These are phyloP conservation scores for Ennomos fuscantarius DNA, from an alignment of 2,888 invertebrate genomes.

Conservation along the genomic window DNA sequence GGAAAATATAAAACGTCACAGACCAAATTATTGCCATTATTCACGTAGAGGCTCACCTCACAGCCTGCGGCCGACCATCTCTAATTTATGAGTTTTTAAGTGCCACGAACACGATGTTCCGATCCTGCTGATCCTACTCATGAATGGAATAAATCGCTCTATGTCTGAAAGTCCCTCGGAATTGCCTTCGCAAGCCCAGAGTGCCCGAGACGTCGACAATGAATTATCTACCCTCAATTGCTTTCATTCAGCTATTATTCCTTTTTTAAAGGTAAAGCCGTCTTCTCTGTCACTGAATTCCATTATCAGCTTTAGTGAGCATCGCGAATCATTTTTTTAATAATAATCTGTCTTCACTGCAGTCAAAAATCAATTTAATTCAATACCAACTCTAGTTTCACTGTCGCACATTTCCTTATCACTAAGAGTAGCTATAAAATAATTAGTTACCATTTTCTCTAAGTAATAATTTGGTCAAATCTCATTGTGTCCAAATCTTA, in stretches of 20 bases:
- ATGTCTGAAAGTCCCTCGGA: conserved; percentile 39
- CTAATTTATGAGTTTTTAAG: conserved; percentile 75
- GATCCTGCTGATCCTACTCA: conserved; percentile 55
- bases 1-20: conserved; percentile 10
- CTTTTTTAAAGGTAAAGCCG: conserved; percentile 24
- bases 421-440: too few relatives aligned
- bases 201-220: conserved; percentile 38
- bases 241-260: conserved; percentile 33
- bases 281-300: conserved; percentile 6
- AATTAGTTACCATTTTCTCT: too few relatives aligned
- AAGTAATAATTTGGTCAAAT: too few relatives aligned
- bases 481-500: too few relatives aligned
- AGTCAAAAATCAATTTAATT: too few relatives aligned
- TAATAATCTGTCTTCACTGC: background rate
- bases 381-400: too few relatives aligned
- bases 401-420: too few relatives aligned
- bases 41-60: conserved; percentile 59
- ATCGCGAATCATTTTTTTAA: background rate
- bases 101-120: conserved; percentile 67
- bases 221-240: conserved; percentile 39
- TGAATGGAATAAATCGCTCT: conserved; percentile 52
- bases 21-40: conserved; percentile 54
- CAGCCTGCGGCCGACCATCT: conserved; percentile 56
- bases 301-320: conserved; percentile 12
- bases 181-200: conserved; percentile 36